Percentiles rank a stretch among this genome's conserved stretches.
These are phyloP conservation scores for Laupala kohalensis DNA, from an alignment of 1,140 invertebrate species.

Conservation along the genomic window DNA sequence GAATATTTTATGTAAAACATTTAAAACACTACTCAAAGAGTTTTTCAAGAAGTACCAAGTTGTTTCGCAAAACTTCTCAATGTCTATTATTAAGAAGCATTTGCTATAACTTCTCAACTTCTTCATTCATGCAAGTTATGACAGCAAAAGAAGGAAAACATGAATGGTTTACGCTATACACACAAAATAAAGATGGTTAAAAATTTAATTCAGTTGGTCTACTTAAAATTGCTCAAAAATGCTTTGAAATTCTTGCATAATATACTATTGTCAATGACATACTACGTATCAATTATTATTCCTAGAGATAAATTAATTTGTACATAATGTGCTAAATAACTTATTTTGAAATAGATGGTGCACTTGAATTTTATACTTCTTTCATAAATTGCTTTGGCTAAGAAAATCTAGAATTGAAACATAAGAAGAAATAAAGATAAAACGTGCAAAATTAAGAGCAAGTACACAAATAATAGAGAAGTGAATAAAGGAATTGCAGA, in stretches of 20 bases:
- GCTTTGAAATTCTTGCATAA: background rate
- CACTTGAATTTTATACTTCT: too few relatives aligned
- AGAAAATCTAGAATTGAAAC: too few relatives aligned
- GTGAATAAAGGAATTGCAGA: background rate
- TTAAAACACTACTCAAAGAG: background rate
- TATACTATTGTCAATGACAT: background rate
- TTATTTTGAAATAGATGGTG: too few relatives aligned
- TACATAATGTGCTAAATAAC: too few relatives aligned
- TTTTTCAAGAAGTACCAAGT: background rate
- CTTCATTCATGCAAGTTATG: background rate
- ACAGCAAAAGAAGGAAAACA: background rate
- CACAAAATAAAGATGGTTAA: background rate
- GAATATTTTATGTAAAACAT: too few relatives aligned
- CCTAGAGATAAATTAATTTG: too few relatives aligned
- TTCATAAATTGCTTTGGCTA: too few relatives aligned
- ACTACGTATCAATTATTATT: too few relatives aligned
- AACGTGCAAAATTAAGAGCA: background rate
- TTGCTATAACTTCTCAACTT: background rate
- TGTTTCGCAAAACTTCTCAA: background rate
- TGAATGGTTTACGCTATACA: background rate
- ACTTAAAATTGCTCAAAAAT: background rate
- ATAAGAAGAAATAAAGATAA: too few relatives aligned
- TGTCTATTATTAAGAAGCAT: background rate
- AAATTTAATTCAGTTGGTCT: background rate
- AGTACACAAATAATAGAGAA: too few relatives aligned